Percentiles rank a stretch among this genome's conserved stretches.
phyloP scores from a whole-genome alignment of 2,888 invertebrate species.

The Microctonus hyperodae region DNA sequence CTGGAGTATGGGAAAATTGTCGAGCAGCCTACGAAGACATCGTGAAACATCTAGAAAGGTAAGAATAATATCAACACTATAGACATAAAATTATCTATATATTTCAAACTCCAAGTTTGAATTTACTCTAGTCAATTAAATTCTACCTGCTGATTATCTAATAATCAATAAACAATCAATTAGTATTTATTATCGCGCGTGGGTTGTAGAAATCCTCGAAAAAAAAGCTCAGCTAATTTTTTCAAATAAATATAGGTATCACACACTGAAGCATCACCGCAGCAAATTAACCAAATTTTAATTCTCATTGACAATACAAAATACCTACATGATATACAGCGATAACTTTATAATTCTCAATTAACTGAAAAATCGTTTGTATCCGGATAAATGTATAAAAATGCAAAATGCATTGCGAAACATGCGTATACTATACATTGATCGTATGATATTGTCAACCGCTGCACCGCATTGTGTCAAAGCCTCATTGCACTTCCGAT shows the following conservation, averaged over 20 bases:
- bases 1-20: constrained; percentile 89
- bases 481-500: constrained; percentile 52
- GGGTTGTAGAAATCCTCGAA: too few relatives aligned
- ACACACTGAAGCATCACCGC: too few relatives aligned
- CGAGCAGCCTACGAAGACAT: constrained; percentile 94
- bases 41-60: constrained; percentile 94
- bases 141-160: too few relatives aligned
- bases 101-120: too few relatives aligned
- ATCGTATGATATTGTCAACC: constrained; percentile 19
- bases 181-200: too few relatives aligned
- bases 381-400: constrained; percentile 27
- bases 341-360: constrained; percentile 41
- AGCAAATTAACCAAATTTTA: constrained; percentile 24
- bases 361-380: constrained; percentile 40
- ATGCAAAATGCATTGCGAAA: constrained; percentile 27
- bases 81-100: too few relatives aligned
- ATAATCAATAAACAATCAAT: too few relatives aligned
- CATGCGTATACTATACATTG: constrained; percentile 4
- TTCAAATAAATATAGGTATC: too few relatives aligned
- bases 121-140: too few relatives aligned
- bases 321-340: not conserved
- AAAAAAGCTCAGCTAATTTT: too few relatives aligned
- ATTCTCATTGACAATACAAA: constrained; percentile 27
- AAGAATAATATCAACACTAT: constrained; percentile 63
- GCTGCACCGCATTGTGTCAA: constrained; percentile 15